These are phyloP conservation scores for Fistularia commersonii DNA, from an alignment of 2,797 vertebrate species.

Conservation along the genomic window DNA sequence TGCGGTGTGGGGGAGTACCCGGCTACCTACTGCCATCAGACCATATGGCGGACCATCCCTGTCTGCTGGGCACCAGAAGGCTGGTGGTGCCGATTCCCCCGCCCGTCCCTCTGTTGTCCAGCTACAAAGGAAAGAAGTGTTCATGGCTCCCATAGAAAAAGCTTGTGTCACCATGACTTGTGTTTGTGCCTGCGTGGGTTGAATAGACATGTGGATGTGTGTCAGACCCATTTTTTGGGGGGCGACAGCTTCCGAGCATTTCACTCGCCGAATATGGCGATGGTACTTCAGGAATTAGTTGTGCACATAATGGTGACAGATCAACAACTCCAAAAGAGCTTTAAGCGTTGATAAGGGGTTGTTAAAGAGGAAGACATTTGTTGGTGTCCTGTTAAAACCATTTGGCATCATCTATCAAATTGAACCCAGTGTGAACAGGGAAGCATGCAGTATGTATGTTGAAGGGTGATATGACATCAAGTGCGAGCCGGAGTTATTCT, in stretches of 20 bases:
- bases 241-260: constrained; percentile 45
- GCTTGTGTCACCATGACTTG: constrained; percentile 29
- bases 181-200: constrained; percentile 35
- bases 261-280: constrained; percentile 9
- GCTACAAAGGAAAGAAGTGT: constrained; percentile 41
- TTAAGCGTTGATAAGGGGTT: no score
- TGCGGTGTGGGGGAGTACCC: constrained; percentile 27
- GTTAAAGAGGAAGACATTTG: no score
- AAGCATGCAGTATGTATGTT: constrained; percentile 16
- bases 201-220: constrained; percentile 36
- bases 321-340: no score
- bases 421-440: constrained; percentile 9
- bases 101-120: constrained; percentile 48
- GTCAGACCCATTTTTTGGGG: constrained; percentile 52
- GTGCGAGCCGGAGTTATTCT: constrained; percentile 21
- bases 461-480: constrained; percentile 15
- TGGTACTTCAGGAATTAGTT: constrained; percentile 11
- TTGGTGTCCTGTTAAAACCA: constrained; percentile 2
- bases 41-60: constrained; percentile 27
- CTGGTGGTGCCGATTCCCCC: constrained; percentile 43
- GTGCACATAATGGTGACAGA: constrained; percentile 3
- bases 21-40: constrained; percentile 30
- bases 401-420: constrained; percentile 12
- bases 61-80: constrained; percentile 31
- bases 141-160: constrained; percentile 29